Evolutionary conservation across 2,113 vertebrate genomes (phyloP).

Genomic region (Callipepla squamata): DNA sequence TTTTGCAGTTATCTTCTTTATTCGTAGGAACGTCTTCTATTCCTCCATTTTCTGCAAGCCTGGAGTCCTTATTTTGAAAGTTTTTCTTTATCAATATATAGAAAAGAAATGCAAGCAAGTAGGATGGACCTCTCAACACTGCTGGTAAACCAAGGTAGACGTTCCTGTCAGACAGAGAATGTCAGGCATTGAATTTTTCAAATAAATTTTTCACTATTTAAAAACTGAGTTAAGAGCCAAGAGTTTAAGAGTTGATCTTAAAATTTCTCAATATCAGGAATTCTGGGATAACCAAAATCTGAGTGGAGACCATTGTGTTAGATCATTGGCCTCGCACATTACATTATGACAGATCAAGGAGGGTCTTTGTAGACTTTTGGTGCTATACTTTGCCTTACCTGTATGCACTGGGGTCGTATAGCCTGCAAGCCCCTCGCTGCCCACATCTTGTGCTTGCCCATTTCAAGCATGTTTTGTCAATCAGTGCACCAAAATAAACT

Average conservation of each 20-base stretch:
- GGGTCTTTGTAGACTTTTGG: not conserved
- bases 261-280: not conserved
- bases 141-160: constrained; percentile 49
- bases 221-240: not conserved
- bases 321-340: not conserved
- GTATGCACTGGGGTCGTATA: constrained; percentile 83
- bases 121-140: constrained; percentile 14
- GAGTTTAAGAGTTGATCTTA: not conserved
- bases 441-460: constrained; percentile 87
- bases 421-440: constrained; percentile 82
- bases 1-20: constrained; percentile 29
- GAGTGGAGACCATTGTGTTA: not conserved
- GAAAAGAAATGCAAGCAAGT: constrained; percentile 31
- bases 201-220: not conserved
- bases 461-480: constrained; percentile 88
- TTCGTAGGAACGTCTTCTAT: constrained; percentile 28
- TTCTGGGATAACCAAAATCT: not conserved
- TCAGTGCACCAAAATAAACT: constrained; percentile 87
- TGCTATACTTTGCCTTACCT: constrained; percentile 76
- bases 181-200: not conserved
- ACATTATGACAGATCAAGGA: not conserved
- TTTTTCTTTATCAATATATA: constrained; percentile 62
- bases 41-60: constrained; percentile 31
- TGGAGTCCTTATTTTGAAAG: constrained; percentile 47
- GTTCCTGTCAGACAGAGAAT: constrained; percentile 52